Percentiles rank a stretch among this genome's conserved stretches.
phyloP scores from a whole-genome alignment of 2,113 vertebrate genomes.

The Indicator indicator region DNA sequence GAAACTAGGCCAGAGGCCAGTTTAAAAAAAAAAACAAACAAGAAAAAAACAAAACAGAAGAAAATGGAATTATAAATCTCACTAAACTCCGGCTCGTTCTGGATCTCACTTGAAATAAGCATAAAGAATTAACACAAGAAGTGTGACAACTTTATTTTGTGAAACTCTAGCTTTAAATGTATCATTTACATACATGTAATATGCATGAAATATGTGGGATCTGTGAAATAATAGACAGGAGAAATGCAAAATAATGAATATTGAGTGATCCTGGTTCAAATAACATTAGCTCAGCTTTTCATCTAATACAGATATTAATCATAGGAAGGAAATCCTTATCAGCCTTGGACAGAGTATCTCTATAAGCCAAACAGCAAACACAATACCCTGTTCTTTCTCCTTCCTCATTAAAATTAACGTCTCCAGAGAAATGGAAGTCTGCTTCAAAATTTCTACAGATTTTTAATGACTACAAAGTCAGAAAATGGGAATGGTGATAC shows the following conservation, averaged over 20 bases:
- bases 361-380: not conserved
- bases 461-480: not conserved
- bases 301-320: not conserved
- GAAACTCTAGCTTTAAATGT: not conserved
- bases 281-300: not conserved
- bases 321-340: conserved; percentile 11
- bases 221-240: not conserved
- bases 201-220: not conserved
- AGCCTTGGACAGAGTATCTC: not conserved
- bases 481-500: not conserved
- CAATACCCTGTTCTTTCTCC: not conserved
- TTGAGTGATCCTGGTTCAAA: not conserved
- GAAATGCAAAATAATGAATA: not conserved
- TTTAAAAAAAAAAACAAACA: not conserved
- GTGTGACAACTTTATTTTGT: not conserved
- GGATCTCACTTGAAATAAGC: not conserved
- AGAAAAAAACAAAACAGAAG: not conserved
- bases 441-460: not conserved
- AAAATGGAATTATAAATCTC: not conserved
- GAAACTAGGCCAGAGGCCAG: not conserved
- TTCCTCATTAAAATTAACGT: not conserved
- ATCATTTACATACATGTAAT: not conserved
- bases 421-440: not conserved
- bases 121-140: not conserved
- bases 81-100: not conserved